Evolutionary conservation across 1,140 invertebrate species (phyloP).

Genomic region (Papilio glaucus): DNA sequence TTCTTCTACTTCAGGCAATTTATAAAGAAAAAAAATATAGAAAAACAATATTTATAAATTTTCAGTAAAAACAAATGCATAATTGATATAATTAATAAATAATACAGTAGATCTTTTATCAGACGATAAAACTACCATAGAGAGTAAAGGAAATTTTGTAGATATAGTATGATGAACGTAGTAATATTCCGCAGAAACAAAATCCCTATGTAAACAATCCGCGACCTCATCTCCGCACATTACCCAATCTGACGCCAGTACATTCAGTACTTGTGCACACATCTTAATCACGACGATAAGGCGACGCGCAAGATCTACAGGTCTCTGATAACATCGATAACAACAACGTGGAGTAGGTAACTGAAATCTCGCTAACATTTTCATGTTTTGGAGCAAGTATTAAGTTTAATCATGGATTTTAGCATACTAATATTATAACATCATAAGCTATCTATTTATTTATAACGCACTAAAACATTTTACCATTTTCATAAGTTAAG

Average conservation of each 20-base stretch:
- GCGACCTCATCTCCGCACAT: conserved; percentile 17
- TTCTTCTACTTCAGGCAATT: too few species aligned
- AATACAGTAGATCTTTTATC: too few species aligned
- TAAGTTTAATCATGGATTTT: too few species aligned
- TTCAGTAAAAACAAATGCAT: too few species aligned
- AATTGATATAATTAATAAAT: too few species aligned
- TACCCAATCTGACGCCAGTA: conserved; percentile 16
- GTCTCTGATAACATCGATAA: conserved; percentile 17
- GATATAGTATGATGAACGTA: neutral
- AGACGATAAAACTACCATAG: too few species aligned
- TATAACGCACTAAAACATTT: too few species aligned
- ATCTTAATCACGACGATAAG: conserved; percentile 18
- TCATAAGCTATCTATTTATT: too few species aligned
- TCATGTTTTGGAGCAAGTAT: neutral
- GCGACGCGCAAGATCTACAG: conserved; percentile 2
- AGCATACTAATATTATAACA: too few species aligned
- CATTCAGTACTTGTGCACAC: conserved; percentile 14
- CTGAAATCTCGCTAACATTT: conserved; percentile 2
- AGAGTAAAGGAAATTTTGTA: neutral
- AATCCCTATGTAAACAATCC: conserved; percentile 15
- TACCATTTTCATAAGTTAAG: too few species aligned
- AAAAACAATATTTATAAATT: too few species aligned
- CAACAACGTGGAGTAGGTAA: neutral
- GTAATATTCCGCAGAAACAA: conserved; percentile 12
- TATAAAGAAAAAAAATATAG: too few species aligned